Base-by-base conservation (phyloP, 2,888 invertebrate species). In the Lepidocyrtoides sp. region DNA sequence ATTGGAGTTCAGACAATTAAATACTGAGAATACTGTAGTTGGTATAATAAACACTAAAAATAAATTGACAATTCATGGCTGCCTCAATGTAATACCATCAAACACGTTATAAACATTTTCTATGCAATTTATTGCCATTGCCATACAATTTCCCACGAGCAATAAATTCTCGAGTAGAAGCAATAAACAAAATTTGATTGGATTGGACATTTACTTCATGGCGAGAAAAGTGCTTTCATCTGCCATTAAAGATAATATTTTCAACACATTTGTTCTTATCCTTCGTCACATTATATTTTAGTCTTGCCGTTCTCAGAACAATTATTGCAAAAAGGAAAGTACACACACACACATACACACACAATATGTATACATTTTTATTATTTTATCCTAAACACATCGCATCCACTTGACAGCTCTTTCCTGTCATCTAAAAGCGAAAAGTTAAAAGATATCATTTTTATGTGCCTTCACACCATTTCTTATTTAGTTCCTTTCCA, bases 241-340 rank as follows among this genome's bases (percentile, higher is more conserved):
- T 7, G 20, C 2, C 72, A 17, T 54, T 54, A 8, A n/a, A 72
- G 44, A 23, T 72, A 7, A n/a, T n/a, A n/a, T n/a, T n/a, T n/a
- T n/a, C n/a, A n/a, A n/a, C n/a, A n/a, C n/a, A n/a, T n/a, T n/a
- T n/a, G n/a, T n/a, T n/a, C n/a, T n/a, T n/a, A n/a, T n/a, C n/a
- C n/a, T n/a, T n/a, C n/a, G n/a, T n/a, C n/a, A n/a, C n/a, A n/a
- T n/a, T n/a, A n/a, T n/a, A n/a, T n/a, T n/a, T n/a, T n/a, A n/a
- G n/a, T n/a, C 20, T 5, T n/a, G 8, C 29, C 41, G 12, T 48
- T 75, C 48, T n/a, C 1, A n/a, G 36, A 26, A 23, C 44, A 75
- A 75, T 75, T 48, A 10, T 72, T 44, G 72, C 41, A 72, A 72
- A 66, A 66, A 36, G 66, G 4, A 36, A n/a, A 36, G n/a, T 63